These are phyloP conservation scores for Phrixothrix hirtus DNA, from an alignment of 2,888 invertebrate species.

Conservation along the genomic window DNA sequence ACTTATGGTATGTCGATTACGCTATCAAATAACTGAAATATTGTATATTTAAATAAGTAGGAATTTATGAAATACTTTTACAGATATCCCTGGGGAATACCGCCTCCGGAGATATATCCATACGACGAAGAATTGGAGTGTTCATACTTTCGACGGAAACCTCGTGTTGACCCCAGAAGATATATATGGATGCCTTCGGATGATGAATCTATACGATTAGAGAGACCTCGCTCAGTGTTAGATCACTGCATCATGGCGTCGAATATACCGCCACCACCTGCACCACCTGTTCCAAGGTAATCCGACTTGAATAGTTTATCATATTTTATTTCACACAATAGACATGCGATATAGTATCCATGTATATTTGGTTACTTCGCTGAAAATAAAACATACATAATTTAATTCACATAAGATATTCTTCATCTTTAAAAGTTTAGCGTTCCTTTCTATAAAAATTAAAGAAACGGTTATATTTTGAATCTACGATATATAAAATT, in stretches of 20 bases:
- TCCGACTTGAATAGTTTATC: too few relatives aligned
- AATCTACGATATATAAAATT: too few relatives aligned
- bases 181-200: constrained; percentile 81
- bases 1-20: too few relatives aligned
- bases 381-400: too few relatives aligned
- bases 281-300: constrained; percentile 63
- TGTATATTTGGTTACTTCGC: too few relatives aligned
- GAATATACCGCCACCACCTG: constrained; percentile 61
- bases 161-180: constrained; percentile 74
- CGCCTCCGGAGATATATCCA: constrained; percentile 64
- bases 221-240: constrained; percentile 63
- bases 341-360: too few relatives aligned
- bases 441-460: too few relatives aligned
- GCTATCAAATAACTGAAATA: too few relatives aligned
- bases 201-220: constrained; percentile 73
- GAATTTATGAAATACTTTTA: constrained; percentile 1
- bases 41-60: neutral
- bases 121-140: constrained; percentile 76
- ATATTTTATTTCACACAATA: too few relatives aligned
- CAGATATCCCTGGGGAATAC: constrained; percentile 65
- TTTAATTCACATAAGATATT: too few relatives aligned
- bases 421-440: too few relatives aligned
- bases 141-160: constrained; percentile 80
- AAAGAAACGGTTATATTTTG: too few relatives aligned
- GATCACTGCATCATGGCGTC: constrained; percentile 56